Evolutionary conservation across 1,140 invertebrate species (phyloP).

Genomic region (Aphidius ervi): DNA sequence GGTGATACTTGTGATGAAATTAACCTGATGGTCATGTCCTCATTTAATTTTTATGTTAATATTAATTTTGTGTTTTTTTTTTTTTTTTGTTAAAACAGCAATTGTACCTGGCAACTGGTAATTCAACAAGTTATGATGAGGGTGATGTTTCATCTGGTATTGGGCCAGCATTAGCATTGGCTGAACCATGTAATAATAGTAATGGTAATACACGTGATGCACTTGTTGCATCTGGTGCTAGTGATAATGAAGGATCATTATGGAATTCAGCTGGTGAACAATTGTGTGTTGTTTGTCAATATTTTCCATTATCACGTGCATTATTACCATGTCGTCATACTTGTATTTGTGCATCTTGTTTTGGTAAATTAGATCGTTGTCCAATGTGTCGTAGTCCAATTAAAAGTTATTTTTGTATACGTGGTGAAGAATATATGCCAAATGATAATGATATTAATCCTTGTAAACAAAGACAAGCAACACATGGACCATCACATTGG

Average conservation of each 20-base stretch:
- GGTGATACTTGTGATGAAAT: not conserved
- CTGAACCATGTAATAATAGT: slow-evolving; percentile 48
- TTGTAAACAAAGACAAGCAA: slow-evolving; percentile 43
- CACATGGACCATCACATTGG: slow-evolving; percentile 53
- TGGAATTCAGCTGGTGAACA: slow-evolving; percentile 60
- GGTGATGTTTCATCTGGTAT: slow-evolving; percentile 43
- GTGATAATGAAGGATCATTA: slow-evolving; percentile 48
- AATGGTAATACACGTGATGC: slow-evolving; percentile 36
- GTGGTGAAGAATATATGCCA: slow-evolving; percentile 69
- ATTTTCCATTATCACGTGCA: slow-evolving; percentile 69
- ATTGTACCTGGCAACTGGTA: slow-evolving; percentile 68
- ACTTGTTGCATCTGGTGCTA: slow-evolving; percentile 42
- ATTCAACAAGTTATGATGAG: slow-evolving; percentile 59
- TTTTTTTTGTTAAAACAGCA: slow-evolving; percentile 57
- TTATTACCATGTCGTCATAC: slow-evolving; percentile 77
- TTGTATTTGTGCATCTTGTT: slow-evolving; percentile 75
- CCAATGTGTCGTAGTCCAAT: slow-evolving; percentile 79
- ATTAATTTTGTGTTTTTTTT: slow-evolving; percentile 1
- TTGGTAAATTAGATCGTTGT: slow-evolving; percentile 69
- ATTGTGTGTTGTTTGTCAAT: slow-evolving; percentile 77
- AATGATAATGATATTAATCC: slow-evolving; percentile 53
- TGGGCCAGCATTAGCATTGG: slow-evolving; percentile 47
- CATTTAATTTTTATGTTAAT: not conserved
- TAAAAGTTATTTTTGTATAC: slow-evolving; percentile 74
- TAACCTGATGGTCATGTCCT: not conserved